phyloP scores from a whole-genome alignment of 2,888 invertebrate species.

The Drosophila rellima region DNA sequence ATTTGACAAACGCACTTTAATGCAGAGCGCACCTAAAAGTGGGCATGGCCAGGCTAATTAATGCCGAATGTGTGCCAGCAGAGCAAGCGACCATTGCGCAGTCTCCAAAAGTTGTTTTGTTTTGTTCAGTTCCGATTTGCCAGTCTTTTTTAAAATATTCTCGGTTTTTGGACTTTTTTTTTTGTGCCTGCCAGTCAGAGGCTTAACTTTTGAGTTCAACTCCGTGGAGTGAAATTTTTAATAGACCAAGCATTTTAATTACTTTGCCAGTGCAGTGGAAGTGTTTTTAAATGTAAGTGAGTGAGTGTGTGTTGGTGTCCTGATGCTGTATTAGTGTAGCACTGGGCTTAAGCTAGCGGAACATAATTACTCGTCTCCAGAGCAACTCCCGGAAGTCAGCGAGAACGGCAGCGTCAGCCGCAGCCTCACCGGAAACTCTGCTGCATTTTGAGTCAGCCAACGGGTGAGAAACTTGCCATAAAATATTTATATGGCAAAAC shows the following conservation, averaged over 20 bases:
- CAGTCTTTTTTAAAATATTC: slow-evolving; percentile 11
- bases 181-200: slow-evolving; percentile 62
- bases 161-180: slow-evolving; percentile 30
- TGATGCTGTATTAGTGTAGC: slow-evolving; percentile 27
- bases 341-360: slow-evolving; percentile 77
- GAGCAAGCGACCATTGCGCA: slow-evolving; percentile 51
- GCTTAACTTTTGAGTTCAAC: slow-evolving; percentile 79
- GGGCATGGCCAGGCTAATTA: slow-evolving; percentile 66
- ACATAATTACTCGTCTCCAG: slow-evolving; percentile 80
- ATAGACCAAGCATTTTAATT: slow-evolving; percentile 81
- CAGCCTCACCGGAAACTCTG: slow-evolving; percentile 74
- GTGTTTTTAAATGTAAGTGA: slow-evolving; percentile 5
- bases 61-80: slow-evolving; percentile 64
- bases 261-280: slow-evolving; percentile 59
- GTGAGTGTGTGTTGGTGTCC: slow-evolving; percentile 7
- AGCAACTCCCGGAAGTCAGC: slow-evolving; percentile 77
- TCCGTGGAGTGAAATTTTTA: slow-evolving; percentile 79
- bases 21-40: not conserved
- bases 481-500: slow-evolving; percentile 75
- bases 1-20: slow-evolving; percentile 58
- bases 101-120: slow-evolving; percentile 69
- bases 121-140: slow-evolving; percentile 50
- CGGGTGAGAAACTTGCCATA: slow-evolving; percentile 72
- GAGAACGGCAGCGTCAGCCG: slow-evolving; percentile 62
- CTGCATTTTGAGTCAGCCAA: slow-evolving; percentile 47